These are phyloP conservation scores for Dunckerocampus dactyliophorus DNA, from an alignment of 2,113 vertebrate species.

Conservation along the genomic window DNA sequence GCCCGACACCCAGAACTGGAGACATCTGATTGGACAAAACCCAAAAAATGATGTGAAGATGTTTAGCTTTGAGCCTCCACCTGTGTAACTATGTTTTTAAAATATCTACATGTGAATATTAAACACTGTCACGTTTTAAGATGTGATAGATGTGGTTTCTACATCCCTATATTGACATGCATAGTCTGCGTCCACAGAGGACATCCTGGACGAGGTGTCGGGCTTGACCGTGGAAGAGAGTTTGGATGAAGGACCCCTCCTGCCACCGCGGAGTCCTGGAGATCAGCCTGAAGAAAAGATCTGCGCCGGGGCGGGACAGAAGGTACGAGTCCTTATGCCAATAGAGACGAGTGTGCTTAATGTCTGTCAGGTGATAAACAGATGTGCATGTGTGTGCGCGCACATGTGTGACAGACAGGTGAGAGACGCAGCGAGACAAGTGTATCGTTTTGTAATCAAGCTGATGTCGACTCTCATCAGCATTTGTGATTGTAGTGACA, in stretches of 20 bases:
- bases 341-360: not conserved
- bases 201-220: constrained; percentile 73
- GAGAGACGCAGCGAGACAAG: constrained; percentile 14
- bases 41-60: too few species aligned
- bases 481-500: constrained; percentile 41
- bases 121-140: too few species aligned
- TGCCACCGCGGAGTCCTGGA: constrained; percentile 31
- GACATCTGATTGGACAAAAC: too few species aligned
- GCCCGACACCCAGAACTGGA: too few species aligned
- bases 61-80: too few species aligned
- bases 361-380: too few species aligned
- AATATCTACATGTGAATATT: not conserved
- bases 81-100: too few species aligned
- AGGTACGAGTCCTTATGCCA: constrained; percentile 46
- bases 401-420: constrained; percentile 32
- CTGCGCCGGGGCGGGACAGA: constrained; percentile 38
- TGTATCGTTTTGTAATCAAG: constrained; percentile 61
- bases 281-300: constrained; percentile 47
- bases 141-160: not conserved
- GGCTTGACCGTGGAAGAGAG: constrained; percentile 55
- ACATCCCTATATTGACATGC: not conserved
- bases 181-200: constrained; percentile 54
- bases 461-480: constrained; percentile 59
- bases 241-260: constrained; percentile 38
- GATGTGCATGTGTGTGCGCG: not conserved